These are phyloP conservation scores for Semnornis frantzii DNA, from an alignment of 2,113 vertebrate species.

Conservation along the genomic window DNA sequence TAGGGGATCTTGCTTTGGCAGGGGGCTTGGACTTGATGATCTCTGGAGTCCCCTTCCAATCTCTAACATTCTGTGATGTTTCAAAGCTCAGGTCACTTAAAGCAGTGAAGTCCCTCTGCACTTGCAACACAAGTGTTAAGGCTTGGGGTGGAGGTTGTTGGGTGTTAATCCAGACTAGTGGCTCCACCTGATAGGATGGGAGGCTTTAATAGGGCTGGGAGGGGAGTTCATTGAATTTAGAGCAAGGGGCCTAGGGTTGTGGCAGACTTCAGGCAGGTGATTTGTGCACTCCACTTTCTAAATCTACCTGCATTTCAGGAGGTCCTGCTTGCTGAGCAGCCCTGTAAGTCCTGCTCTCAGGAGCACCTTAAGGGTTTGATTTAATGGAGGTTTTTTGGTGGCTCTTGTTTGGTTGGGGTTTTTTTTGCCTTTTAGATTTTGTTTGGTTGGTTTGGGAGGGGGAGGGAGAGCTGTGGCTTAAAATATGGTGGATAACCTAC, in stretches of 20 bases:
- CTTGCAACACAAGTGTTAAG: neutral
- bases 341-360: too few relatives aligned
- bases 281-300: neutral
- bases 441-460: neutral
- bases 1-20: too few relatives aligned
- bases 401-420: neutral
- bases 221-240: neutral
- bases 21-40: too few relatives aligned
- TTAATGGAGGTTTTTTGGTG: neutral
- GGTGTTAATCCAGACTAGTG: neutral
- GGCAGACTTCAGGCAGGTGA: neutral
- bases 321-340: neutral
- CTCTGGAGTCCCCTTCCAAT: too few relatives aligned
- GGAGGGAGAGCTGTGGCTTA: neutral
- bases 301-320: neutral
- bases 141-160: neutral
- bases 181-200: neutral
- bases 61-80: too few relatives aligned
- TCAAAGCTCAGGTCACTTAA: neutral
- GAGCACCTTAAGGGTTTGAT: neutral
- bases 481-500: neutral
- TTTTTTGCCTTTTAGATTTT: too few relatives aligned
- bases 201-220: neutral
- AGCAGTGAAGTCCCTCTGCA: neutral
- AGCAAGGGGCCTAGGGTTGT: neutral